Conservation (phyloP, 2,113 vertebrate genomes). For the Lepus americanus region DNA sequence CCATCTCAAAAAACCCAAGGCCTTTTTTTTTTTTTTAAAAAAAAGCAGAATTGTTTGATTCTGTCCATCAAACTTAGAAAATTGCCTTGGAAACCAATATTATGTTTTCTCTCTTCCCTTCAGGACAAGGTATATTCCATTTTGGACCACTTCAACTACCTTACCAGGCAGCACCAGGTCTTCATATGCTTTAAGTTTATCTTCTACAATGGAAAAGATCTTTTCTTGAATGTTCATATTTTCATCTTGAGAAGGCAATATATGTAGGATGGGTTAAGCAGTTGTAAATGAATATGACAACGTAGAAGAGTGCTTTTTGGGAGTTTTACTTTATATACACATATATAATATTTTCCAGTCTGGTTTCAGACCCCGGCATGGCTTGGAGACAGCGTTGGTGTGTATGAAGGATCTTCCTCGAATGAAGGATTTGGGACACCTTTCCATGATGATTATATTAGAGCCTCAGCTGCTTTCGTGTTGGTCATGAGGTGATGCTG, state of each 20-base stretch:
- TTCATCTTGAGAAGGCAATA: constrained; percentile 65
- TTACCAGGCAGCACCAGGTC: constrained; percentile 74
- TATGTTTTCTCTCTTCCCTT: constrained; percentile 82
- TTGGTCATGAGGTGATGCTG: constrained; percentile 86
- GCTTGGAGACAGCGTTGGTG: constrained; percentile 86
- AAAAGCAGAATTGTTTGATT: constrained; percentile 36
- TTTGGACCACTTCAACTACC: constrained; percentile 74
- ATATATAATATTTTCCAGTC: constrained; percentile 86
- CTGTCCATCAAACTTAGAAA: constrained; percentile 47
- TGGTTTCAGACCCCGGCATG: constrained; percentile 86
- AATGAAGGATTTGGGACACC: constrained; percentile 86
- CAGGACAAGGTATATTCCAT: constrained; percentile 77
- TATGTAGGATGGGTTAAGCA: constrained; percentile 65
- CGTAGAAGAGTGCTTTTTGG: constrained; percentile 81
- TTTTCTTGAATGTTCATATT: constrained; percentile 69
- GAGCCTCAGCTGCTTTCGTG: constrained; percentile 86
- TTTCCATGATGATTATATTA: constrained; percentile 86
- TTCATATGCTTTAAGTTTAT: constrained; percentile 70
- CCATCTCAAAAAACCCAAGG: neutral
- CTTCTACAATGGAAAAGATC: constrained; percentile 71
- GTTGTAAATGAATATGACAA: constrained; percentile 73
- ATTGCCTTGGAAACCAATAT: constrained; percentile 71
- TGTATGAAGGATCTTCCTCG: constrained; percentile 85
- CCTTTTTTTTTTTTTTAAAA: too few species aligned
- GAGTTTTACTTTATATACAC: constrained; percentile 84